Evolutionary conservation across 2,888 invertebrate species (phyloP).

Genomic region (Drosophila incognita): DNA sequence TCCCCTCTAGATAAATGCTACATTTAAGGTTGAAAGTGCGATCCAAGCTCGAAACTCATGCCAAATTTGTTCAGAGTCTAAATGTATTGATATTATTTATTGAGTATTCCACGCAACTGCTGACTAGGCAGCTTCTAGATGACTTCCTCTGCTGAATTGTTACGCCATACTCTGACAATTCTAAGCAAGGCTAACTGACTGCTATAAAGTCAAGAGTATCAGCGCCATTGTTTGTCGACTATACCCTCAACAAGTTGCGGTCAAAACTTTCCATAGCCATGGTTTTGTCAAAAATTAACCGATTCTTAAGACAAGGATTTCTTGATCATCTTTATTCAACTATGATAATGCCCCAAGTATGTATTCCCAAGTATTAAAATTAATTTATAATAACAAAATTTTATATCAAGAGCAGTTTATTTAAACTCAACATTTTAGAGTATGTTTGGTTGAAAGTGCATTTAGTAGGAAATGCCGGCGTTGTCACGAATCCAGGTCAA

Average conservation of each 20-base stretch:
- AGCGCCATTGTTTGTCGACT: background rate
- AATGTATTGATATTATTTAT: background rate
- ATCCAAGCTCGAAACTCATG: background rate
- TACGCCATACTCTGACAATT: background rate
- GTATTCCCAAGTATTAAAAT: background rate
- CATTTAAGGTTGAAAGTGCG: background rate
- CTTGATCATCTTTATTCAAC: background rate
- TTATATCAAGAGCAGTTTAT: slow-evolving; percentile 27
- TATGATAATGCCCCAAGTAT: background rate
- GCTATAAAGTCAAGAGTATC: background rate
- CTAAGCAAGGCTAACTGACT: background rate
- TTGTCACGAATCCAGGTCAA: slow-evolving; percentile 73
- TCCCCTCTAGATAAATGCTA: background rate
- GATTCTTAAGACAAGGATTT: background rate
- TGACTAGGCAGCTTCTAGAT: background rate
- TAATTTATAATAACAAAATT: background rate
- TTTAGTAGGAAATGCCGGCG: slow-evolving; percentile 60
- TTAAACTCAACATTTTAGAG: slow-evolving; percentile 4
- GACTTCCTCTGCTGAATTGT: background rate
- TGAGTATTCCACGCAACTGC: background rate
- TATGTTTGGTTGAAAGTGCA: slow-evolving; percentile 4
- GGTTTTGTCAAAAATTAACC: background rate
- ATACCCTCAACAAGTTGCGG: background rate
- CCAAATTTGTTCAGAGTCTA: too few species aligned
- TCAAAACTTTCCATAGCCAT: background rate